Evolutionary conservation across 1,140 invertebrate genomes (phyloP).

Genomic region (Papilio glaucus): DNA sequence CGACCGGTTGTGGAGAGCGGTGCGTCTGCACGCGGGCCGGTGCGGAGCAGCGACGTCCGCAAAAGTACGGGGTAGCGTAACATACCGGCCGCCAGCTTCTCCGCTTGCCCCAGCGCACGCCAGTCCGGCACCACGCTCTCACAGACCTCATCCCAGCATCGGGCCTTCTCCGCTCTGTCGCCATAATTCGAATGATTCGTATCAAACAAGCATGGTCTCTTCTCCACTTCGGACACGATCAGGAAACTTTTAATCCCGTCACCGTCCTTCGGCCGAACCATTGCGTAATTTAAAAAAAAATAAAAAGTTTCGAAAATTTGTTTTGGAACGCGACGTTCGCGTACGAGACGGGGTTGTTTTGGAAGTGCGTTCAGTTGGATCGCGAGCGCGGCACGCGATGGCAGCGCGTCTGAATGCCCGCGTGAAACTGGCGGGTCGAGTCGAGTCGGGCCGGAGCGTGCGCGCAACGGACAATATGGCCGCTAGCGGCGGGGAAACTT

Average conservation of each 20-base stretch:
- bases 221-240: constrained; percentile 72
- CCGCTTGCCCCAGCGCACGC: constrained; percentile 57
- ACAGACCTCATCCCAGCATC: constrained; percentile 76
- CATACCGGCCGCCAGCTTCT: constrained; percentile 74
- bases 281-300: constrained; percentile 48
- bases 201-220: constrained; percentile 70
- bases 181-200: constrained; percentile 74
- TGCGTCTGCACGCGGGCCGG: constrained; percentile 50
- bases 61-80: constrained; percentile 54
- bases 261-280: constrained; percentile 70
- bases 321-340: constrained; percentile 34
- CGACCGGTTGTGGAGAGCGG: constrained; percentile 55
- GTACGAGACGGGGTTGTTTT: constrained; percentile 46
- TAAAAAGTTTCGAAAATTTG: constrained; percentile 49
- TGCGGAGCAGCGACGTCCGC: constrained; percentile 49
- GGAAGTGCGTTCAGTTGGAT: constrained; percentile 51
- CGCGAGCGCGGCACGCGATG: constrained; percentile 44
- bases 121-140: constrained; percentile 71
- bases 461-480: constrained; percentile 62
- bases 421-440: constrained; percentile 74
- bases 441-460: constrained; percentile 44
- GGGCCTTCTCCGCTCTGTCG: constrained; percentile 69
- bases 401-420: constrained; percentile 63
- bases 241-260: constrained; percentile 71
- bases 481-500: constrained; percentile 60